Base-by-base conservation (phyloP, 2,888 invertebrate species). In the Lordiphosa andalusiaca region DNA sequence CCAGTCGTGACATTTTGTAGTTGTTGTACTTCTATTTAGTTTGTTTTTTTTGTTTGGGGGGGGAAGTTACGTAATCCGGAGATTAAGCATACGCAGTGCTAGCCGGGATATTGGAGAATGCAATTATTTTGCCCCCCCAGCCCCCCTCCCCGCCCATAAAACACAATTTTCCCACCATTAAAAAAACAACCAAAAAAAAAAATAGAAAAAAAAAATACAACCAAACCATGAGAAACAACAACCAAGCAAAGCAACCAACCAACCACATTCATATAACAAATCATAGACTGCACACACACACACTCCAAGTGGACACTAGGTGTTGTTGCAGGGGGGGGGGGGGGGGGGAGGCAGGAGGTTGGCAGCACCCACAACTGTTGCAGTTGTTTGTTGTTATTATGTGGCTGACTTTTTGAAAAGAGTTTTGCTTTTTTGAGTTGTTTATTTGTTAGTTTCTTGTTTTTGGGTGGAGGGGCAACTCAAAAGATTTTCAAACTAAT, bases 151-250 rank as follows among this genome's bases (percentile, higher is more conserved):
- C 25, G 16, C 54, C 62, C 54, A 48, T 50, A 46, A 77, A 77
- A 77, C 77, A 4, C 30, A 30, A 81, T 77, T 81, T 77, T 77
- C 77, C 77, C 77, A 77, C 82, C 77, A 77, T 81, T 77, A 74
- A 74, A 70, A 73, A 67, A 41, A 37, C 54, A 53, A 51, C 47
- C 44, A 53, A 39, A 35, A 53, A 52, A 35, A 50, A 16, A 16
- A 16, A 16, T 16, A 16, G 16, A 16, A 16, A 16, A 16, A 16
- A 16, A n/a, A n/a, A n/a, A n/a, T n/a, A n/a, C n/a, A n/a, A n/a
- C 3, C 54, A 53, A 49, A 42, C 50, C 67, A 64, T 54, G 57
- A 58, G 49, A 61, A 48, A 61, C 55, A 63, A 44, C 19, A 19
- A 19, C 16, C 16, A 16, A 16, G 1, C 16, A 16, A 16, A 16